Base-by-base conservation (phyloP, 2,113 vertebrate species). In the Hassar affinis region DNA sequence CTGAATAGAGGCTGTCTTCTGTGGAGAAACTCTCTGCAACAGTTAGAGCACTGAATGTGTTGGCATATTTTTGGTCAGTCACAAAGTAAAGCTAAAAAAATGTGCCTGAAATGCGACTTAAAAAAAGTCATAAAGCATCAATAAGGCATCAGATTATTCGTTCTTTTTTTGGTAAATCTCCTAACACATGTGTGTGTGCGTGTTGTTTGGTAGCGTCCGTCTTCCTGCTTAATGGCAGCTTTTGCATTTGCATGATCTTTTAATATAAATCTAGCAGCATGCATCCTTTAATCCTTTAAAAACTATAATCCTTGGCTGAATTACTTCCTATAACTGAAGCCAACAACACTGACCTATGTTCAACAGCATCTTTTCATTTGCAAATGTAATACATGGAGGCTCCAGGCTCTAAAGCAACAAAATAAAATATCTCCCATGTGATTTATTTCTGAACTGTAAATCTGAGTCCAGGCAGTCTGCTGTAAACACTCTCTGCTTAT, bases 1-100 rank as follows among this genome's bases (percentile, higher is more conserved):
- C n/a, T 68, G 80, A 89, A 91, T 87, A 91, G 90, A 90, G 89
- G 87, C 51, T 76, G 84, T 81, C 2, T 86, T 90, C 88, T 92
- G 74, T 77, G 35, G 56, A 18, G 51, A 82, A 84, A 88, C 35
- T 79, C 82, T 74, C 33, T n/a, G 20, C 11, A 45, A 17, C 49
- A 45, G 62, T 82, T 80, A 52, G 52, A 86, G n/a, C 68, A 45
- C 35, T 72, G 72, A 84, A 81, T 38, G 33, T 62, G 42, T 18
- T 66, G 42, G 64, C 72, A 25, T 68, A 68, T 68, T 38, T 35
- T 35, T 42, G 27, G 18, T 56, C 20, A 18, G 20, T 45, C 12
- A n/a, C 35, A 38, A 14, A 33, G 45, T 56, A 64, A 62, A 66
- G 14, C 33, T 56, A 33, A 27, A 4, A 45, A 56, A 17, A 8